These are phyloP conservation scores for Drosophila varians DNA, from an alignment of 1,140 invertebrate genomes.

Conservation along the genomic window DNA sequence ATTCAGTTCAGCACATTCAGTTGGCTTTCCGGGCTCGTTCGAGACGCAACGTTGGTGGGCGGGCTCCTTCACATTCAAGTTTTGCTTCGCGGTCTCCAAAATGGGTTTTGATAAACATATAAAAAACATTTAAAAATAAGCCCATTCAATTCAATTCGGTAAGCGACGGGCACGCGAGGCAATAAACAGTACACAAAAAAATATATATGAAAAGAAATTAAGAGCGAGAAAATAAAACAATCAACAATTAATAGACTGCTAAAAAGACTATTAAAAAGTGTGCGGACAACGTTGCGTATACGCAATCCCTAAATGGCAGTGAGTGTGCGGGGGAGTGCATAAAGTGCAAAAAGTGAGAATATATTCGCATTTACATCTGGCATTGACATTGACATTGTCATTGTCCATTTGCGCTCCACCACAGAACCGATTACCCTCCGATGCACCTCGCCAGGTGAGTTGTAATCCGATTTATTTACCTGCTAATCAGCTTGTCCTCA, in stretches of 20 bases:
- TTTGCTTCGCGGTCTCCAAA: background rate
- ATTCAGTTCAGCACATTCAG: constrained; percentile 41
- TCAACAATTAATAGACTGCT: constrained; percentile 57
- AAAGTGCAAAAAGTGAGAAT: constrained; percentile 24
- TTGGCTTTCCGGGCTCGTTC: constrained; percentile 62
- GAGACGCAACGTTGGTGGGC: constrained; percentile 52
- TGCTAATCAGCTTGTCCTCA: constrained; percentile 63
- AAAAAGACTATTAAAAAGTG: constrained; percentile 36
- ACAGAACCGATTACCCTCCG: background rate
- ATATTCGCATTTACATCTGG: constrained; percentile 25
- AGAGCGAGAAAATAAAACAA: constrained; percentile 6
- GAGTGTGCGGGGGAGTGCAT: constrained; percentile 13
- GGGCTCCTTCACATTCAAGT: constrained; percentile 14
- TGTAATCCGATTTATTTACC: constrained; percentile 31
- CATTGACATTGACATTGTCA: constrained; percentile 68
- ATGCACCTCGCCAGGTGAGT: constrained; percentile 27
- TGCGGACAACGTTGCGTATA: constrained; percentile 27
- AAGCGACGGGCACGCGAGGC: constrained; percentile 22
- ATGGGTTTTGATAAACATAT: constrained; percentile 9
- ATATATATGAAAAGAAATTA: background rate
- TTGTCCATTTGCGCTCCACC: constrained; percentile 33
- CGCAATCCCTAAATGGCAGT: constrained; percentile 15
- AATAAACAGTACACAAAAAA: constrained; percentile 26
- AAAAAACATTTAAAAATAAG: constrained; percentile 25
- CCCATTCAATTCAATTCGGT: constrained; percentile 26